A percentile compares a stretch with the other conserved stretches of the same genome.
Evolutionary conservation across 2,888 invertebrate species (phyloP).

Genomic region (Nephrotoma flavescens): DNA sequence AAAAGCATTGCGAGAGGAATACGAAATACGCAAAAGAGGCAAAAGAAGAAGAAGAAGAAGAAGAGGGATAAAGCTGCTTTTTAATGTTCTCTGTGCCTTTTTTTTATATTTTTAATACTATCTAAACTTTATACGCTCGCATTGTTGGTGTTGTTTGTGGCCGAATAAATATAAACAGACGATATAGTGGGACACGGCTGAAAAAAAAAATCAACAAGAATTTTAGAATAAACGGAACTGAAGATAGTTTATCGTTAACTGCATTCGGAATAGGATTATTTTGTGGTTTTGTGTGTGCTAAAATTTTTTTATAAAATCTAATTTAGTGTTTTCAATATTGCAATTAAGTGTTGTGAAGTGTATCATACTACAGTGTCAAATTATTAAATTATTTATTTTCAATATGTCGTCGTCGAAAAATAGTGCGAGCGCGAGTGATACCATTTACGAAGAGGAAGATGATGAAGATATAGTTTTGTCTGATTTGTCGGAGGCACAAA

Average conservation of each 20-base stretch:
- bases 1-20: neutral
- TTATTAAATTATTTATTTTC: neutral
- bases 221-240: neutral
- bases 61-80: neutral
- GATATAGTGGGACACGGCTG: neutral
- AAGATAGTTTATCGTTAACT: neutral
- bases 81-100: neutral
- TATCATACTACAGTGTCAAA: neutral
- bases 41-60: neutral
- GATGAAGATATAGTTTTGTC: neutral
- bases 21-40: neutral
- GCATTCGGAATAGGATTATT: neutral
- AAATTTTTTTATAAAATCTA: neutral
- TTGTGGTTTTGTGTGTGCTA: neutral
- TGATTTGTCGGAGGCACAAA: neutral
- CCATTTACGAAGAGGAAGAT: neutral
- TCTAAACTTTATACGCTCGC: neutral
- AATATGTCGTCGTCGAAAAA: neutral
- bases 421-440: neutral
- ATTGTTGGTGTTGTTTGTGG: neutral
- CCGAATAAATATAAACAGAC: neutral
- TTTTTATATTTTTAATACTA: neutral
- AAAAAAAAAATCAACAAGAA: neutral
- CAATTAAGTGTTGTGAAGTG: neutral
- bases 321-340: neutral